These are phyloP conservation scores for Orchesellides sinensis DNA, from an alignment of 2,888 invertebrate genomes.

Conservation along the genomic window DNA sequence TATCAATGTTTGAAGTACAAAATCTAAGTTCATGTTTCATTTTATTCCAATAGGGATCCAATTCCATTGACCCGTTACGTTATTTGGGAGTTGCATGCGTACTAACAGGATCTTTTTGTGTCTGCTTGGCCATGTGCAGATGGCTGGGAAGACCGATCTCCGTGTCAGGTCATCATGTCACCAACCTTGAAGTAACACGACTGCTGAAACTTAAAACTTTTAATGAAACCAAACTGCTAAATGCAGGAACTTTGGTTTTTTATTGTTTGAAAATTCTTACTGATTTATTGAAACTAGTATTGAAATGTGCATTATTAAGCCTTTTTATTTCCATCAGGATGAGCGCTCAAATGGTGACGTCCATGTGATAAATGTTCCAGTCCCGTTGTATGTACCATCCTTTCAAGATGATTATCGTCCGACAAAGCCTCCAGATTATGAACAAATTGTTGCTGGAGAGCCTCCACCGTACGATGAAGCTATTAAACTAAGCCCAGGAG, in stretches of 20 bases:
- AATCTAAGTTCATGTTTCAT: conserved; percentile 33
- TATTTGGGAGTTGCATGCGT: conserved; percentile 86
- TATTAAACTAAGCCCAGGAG: conserved; percentile 82
- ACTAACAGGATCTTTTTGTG: conserved; percentile 85
- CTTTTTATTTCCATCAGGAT: conserved; percentile 53
- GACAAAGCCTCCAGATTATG: conserved; percentile 84
- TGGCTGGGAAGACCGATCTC: conserved; percentile 80
- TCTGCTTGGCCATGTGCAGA: conserved; percentile 86
- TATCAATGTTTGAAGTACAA: not conserved
- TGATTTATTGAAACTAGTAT: not conserved
- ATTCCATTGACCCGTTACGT: conserved; percentile 83
- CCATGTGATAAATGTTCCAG: conserved; percentile 74
- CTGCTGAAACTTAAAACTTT: conserved; percentile 3
- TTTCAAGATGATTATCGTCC: conserved; percentile 70
- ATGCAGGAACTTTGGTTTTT: too few species aligned
- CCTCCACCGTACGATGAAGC: conserved; percentile 85
- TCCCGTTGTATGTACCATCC: conserved; percentile 72
- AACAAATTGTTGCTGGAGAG: conserved; percentile 82
- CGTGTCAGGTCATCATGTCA: conserved; percentile 69
- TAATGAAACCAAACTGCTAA: too few species aligned
- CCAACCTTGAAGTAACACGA: conserved; percentile 59
- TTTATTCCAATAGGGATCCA: conserved; percentile 68
- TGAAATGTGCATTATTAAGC: too few species aligned
- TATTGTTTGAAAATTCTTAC: not conserved
- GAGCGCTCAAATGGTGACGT: conserved; percentile 70